Base-by-base conservation (phyloP, 2,113 vertebrate species). In the Neomonachus schauinslandi region DNA sequence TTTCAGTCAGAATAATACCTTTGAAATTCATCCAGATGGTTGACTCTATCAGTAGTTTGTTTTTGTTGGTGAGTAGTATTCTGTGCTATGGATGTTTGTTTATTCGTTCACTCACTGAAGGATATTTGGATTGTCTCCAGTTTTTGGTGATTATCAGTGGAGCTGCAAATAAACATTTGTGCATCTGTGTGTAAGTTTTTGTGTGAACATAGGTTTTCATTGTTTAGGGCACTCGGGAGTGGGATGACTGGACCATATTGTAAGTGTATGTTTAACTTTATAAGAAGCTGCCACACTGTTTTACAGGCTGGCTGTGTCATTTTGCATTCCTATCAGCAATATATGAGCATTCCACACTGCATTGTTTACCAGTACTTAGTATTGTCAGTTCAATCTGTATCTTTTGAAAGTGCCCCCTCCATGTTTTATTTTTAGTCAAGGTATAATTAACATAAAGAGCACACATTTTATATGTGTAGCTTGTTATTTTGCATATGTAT, bases 341-440 rank as follows among this genome's bases (percentile, higher is more conserved):
- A 9, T 19, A 14, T 22, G 63, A 74, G 19, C 14, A 71, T 61
- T 86, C n/a, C 26, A 51, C 26, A 39, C 61, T 42, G 33, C 7
- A 0, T 67, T 67, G 16, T 84, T 80, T 79, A 19, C 15, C 14
- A 28, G 46, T 22, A 31, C 55, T 94, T 69, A 19, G 21, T 4
- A 33, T 33, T 92, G 86, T 65, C 67, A 33, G 24, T 15, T 51
- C 67, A 72, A 67, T 55, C 31, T 63, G 0, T 67, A 15, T 92
- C 89, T 92, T 95, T 82, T 92, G 96, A 77, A 96, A 82, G n/a
- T 89, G 46, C 28, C 31, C 21, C 12, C 31, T 85, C 16, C 31
- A 46, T 61, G 76, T 84, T 74, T 91, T 80, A 93, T 93, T 97
- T 85, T 93, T 80, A 74, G 63, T 67, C 42, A 87, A 69, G 19